phyloP scores from a whole-genome alignment of 1,140 invertebrate genomes.

The Heliconius nattereri region DNA sequence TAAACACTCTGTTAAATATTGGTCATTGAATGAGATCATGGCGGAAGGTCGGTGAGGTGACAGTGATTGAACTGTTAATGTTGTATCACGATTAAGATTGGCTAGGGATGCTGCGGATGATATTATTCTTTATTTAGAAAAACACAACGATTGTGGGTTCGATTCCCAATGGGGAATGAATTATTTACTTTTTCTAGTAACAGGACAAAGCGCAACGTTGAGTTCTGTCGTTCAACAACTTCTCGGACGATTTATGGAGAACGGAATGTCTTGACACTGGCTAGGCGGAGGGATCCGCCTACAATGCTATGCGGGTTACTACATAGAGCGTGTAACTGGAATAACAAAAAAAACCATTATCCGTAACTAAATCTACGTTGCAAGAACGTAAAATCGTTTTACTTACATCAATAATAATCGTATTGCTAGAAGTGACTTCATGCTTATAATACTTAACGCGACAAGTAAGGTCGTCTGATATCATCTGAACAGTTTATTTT shows the following conservation, averaged over 20 bases:
- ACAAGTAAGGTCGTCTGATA: slow-evolving; percentile 10
- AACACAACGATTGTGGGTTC: too few species aligned
- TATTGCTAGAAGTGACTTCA: slow-evolving; percentile 5
- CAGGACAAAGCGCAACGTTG: too few species aligned
- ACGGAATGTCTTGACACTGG: neutral
- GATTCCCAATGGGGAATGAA: too few species aligned
- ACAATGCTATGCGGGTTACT: neutral
- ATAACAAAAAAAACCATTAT: neutral
- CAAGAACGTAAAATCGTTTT: neutral
- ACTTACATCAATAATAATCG: neutral
- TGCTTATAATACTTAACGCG: slow-evolving; percentile 1
- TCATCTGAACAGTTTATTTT: neutral
- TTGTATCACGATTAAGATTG: neutral
- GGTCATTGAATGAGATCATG: slow-evolving; percentile 8
- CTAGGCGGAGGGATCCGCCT: neutral
- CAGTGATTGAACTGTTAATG: slow-evolving; percentile 8
- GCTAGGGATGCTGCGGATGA: neutral
- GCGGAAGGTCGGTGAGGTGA: slow-evolving; percentile 6
- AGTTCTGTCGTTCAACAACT: neutral
- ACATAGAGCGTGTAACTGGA: neutral
- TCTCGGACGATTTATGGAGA: neutral
- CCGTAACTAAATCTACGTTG: neutral
- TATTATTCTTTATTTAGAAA: neutral
- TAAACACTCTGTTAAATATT: neutral
- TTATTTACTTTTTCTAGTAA: too few species aligned